Evolutionary conservation across 2,113 vertebrate species (phyloP).

Genomic region (Chaenocephalus aceratus): DNA sequence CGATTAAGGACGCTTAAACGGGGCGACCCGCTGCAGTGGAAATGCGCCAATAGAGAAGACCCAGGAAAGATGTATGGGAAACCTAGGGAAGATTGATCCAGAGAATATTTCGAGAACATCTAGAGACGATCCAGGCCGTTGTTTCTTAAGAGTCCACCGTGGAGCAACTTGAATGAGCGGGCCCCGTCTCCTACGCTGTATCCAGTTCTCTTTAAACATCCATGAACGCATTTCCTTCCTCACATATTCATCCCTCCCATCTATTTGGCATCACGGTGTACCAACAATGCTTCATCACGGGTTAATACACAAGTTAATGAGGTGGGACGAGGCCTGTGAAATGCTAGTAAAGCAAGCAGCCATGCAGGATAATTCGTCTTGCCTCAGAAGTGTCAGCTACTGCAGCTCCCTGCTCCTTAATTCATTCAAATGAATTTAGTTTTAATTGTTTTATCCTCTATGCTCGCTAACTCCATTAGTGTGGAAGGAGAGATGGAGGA

Average conservation of each 20-base stretch:
- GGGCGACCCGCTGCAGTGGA: too few species aligned
- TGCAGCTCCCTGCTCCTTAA: constrained; percentile 69
- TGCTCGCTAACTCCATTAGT: constrained; percentile 74
- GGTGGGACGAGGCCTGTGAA: constrained; percentile 65
- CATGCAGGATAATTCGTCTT: constrained; percentile 74
- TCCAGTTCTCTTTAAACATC: too few species aligned
- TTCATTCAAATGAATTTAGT: constrained; percentile 77
- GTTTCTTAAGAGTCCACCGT: neutral
- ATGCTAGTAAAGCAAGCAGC: constrained; percentile 65
- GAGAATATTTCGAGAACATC: too few species aligned
- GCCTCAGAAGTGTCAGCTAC: constrained; percentile 67
- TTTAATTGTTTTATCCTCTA: constrained; percentile 77
- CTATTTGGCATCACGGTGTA: constrained; percentile 42
- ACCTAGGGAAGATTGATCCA: too few species aligned
- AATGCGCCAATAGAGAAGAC: too few species aligned
- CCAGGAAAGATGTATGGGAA: too few species aligned
- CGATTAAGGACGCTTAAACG: too few species aligned
- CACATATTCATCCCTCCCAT: neutral
- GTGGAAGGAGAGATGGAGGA: constrained; percentile 22
- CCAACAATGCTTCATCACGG: constrained; percentile 52
- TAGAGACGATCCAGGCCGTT: too few species aligned
- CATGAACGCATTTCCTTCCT: neutral
- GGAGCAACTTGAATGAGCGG: neutral
- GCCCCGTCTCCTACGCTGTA: too few species aligned
- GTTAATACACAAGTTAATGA: constrained; percentile 69